Evolutionary conservation across 1,140 invertebrate genomes (phyloP).

Genomic region (Lordiphosa collinella): DNA sequence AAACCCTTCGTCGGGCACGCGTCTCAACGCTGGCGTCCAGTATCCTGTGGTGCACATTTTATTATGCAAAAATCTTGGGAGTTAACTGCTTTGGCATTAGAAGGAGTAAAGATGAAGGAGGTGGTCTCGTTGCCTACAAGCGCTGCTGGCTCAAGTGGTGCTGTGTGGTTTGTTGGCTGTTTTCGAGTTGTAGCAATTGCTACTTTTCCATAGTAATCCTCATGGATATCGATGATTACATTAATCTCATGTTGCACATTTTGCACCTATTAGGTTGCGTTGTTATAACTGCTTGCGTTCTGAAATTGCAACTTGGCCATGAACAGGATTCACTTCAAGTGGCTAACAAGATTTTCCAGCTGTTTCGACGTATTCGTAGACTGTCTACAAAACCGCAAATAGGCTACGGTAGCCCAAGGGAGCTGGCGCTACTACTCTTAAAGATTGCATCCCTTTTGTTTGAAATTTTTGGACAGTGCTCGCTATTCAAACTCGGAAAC

Average conservation of each 20-base stretch:
- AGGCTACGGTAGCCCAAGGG: slow-evolving; percentile 25
- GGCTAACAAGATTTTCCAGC: slow-evolving; percentile 29
- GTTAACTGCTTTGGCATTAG: slow-evolving; percentile 8
- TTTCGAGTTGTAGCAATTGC: background rate
- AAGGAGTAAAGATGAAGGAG: background rate
- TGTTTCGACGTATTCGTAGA: slow-evolving; percentile 12
- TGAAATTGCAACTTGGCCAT: slow-evolving; percentile 34
- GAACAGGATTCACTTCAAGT: slow-evolving; percentile 4
- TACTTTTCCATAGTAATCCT: background rate
- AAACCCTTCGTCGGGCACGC: background rate
- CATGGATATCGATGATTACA: background rate
- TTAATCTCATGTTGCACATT: background rate
- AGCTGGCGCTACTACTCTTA: slow-evolving; percentile 18
- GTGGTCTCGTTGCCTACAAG: slow-evolving; percentile 7
- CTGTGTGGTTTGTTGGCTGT: slow-evolving; percentile 11
- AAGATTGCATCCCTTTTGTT: slow-evolving; percentile 17
- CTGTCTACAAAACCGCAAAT: background rate
- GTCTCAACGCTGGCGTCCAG: background rate
- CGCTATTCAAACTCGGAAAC: background rate
- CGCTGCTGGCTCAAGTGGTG: slow-evolving; percentile 17
- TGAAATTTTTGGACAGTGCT: background rate
- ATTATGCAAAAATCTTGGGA: slow-evolving; percentile 11
- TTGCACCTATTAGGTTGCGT: slow-evolving; percentile 7
- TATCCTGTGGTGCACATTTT: background rate
- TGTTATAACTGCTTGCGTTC: slow-evolving; percentile 19